phyloP scores from a whole-genome alignment of 2,113 vertebrate species.

The Myiozetetes cayanensis region DNA sequence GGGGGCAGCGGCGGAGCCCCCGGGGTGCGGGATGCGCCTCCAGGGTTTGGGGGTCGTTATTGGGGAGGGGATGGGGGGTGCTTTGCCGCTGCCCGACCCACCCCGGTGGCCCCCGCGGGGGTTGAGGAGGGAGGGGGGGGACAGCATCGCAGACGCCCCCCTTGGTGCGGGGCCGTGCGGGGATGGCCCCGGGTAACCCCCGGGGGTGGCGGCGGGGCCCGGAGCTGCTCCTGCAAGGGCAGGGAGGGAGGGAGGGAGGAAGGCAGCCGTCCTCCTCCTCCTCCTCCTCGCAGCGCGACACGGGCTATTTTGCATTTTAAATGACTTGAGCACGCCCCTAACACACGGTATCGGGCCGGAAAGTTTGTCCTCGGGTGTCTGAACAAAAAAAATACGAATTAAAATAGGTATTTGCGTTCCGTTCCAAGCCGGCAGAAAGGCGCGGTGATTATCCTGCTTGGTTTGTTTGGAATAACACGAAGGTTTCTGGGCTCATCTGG shows the following conservation, averaged over 20 bases:
- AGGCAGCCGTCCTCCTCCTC: background rate
- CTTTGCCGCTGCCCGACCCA: background rate
- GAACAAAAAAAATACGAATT: background rate
- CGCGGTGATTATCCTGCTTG: background rate
- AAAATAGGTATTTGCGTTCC: background rate
- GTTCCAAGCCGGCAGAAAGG: background rate
- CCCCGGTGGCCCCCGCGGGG: too few species aligned
- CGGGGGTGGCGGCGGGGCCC: background rate
- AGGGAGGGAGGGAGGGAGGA: background rate
- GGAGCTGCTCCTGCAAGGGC: background rate
- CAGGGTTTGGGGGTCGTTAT: too few species aligned
- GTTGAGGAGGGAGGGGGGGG: background rate
- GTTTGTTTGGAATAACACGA: background rate
- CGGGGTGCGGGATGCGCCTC: too few species aligned
- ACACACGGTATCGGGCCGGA: background rate
- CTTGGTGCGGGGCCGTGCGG: background rate
- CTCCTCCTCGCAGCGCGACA: background rate
- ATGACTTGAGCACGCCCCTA: background rate
- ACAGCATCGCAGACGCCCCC: background rate
- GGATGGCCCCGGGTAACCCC: background rate
- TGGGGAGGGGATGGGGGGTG: too few species aligned
- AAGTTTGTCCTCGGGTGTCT: background rate
- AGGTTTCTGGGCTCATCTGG: background rate
- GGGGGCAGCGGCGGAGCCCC: too few species aligned
- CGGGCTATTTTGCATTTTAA: constrained; percentile 23